Evolutionary conservation across 2,888 invertebrate species (phyloP).

Genomic region (Mythimna vitellina): DNA sequence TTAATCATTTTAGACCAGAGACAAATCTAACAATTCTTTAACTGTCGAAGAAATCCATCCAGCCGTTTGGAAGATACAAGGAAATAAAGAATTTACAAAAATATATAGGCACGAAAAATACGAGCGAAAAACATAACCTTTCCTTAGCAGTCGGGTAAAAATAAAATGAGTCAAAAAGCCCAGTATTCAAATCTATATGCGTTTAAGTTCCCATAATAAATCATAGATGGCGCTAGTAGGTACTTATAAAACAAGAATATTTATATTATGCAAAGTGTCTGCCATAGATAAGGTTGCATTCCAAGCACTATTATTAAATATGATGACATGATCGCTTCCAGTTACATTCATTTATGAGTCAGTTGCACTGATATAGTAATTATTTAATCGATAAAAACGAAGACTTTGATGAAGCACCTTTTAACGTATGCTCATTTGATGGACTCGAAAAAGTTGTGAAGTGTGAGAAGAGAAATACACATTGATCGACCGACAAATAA

Average conservation of each 20-base stretch:
- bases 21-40: background rate
- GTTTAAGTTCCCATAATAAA: background rate
- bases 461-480: too few species aligned
- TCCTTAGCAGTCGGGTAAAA: too few species aligned
- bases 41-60: background rate
- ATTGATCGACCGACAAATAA: too few species aligned
- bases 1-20: background rate
- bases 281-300: conserved; percentile 13
- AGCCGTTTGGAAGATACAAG: background rate
- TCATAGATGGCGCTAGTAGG: conserved; percentile 35
- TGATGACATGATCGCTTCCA: conserved; percentile 29
- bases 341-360: conserved; percentile 21
- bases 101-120: background rate
- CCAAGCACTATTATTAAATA: background rate
- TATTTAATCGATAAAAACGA: conserved; percentile 12
- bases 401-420: background rate
- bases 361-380: conserved; percentile 14
- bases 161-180: background rate
- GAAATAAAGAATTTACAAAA: background rate
- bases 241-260: background rate
- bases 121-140: too few species aligned
- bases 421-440: too few species aligned
- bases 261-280: background rate
- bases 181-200: background rate
- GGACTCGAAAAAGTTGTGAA: too few species aligned